Evolutionary conservation across 1,140 invertebrate species (phyloP), one percentile per base, ranked within the genome.

Genomic region (Drosophila seguyi): DNA sequence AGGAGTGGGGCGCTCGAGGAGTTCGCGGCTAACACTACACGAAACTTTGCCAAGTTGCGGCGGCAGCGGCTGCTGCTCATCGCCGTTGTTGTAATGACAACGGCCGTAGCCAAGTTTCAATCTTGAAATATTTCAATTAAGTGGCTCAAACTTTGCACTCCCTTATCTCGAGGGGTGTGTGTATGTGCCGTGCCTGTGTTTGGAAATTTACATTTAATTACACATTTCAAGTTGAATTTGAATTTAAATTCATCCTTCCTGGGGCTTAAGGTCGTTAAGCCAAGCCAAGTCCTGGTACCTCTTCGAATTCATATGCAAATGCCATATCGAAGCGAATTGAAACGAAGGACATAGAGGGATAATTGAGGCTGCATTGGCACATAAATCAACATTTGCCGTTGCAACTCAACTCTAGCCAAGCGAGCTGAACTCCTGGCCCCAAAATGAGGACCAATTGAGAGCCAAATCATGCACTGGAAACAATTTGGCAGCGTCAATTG

Each of bases 41-140:
- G 45, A 66, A 87, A 79, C 66, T 87, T 80, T 55, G 34, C 25
- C 72, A 75, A 78, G 72, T 74, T 84, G 45, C 45, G 57, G 63
- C 59, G 42, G 27, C 45, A 18, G 55, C 25, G 41, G 42, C 56
- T 56, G n/a, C 20, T 13, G 69, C 47, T 41, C 27, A 52, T 52
- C 29, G 50, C 66, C 61, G 61, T 80, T 85, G 74, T 78, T 75
- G 79, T 83, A 88, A 83, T 87, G 76, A 83, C 81, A 78, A 74
- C 48, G 45, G 50, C 25, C 50, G 44, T 67, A 67, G 61, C 57
- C 81, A 83, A 90, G 81, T 85, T 90, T 90, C 81, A 90, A 90
- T 90, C 77, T 85, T 79, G 56, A 90, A 90, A 90, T 90, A 90
- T 90, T 90, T 90, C 81, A 84, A 88, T 88, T 88, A 88, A 88